Percentiles rank a stretch among this genome's conserved stretches.
These are phyloP conservation scores for Muricea muricata DNA, from an alignment of 92 coral and sea anemone genomes.

Conservation along the genomic window DNA sequence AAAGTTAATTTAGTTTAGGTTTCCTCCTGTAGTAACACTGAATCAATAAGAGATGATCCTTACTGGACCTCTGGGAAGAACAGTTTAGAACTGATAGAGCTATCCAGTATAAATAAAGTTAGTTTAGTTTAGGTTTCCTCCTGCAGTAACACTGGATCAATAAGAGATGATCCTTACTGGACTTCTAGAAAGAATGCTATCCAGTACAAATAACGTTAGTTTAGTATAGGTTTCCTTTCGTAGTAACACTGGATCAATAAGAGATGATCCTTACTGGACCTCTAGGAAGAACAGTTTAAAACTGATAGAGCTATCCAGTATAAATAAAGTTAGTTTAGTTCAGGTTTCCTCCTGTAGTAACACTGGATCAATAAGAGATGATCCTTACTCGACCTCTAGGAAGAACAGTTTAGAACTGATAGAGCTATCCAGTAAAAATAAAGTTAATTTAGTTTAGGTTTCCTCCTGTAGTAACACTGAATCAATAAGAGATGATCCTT, in stretches of 20 bases:
- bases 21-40: background rate
- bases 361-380: constrained; percentile 7
- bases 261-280: background rate
- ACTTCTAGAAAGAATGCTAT: too few relatives aligned
- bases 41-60: background rate
- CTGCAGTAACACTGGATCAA: too few relatives aligned
- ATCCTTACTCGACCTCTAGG: background rate
- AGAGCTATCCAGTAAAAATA: background rate
- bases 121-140: background rate
- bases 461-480: too few relatives aligned
- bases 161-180: too few relatives aligned
- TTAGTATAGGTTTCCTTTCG: background rate
- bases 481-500: too few relatives aligned
- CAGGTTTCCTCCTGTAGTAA: background rate
- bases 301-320: constrained; percentile 10
- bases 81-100: background rate
- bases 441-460: background rate
- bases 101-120: background rate
- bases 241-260: background rate
- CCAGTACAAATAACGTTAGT: too few relatives aligned
- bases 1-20: background rate
- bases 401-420: constrained; percentile 1
- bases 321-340: constrained; percentile 1
- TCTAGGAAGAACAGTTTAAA: constrained; percentile 2
- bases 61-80: constrained; percentile 1